Conservation (phyloP, 2,888 invertebrate genomes). For the Acleris laterana region DNA sequence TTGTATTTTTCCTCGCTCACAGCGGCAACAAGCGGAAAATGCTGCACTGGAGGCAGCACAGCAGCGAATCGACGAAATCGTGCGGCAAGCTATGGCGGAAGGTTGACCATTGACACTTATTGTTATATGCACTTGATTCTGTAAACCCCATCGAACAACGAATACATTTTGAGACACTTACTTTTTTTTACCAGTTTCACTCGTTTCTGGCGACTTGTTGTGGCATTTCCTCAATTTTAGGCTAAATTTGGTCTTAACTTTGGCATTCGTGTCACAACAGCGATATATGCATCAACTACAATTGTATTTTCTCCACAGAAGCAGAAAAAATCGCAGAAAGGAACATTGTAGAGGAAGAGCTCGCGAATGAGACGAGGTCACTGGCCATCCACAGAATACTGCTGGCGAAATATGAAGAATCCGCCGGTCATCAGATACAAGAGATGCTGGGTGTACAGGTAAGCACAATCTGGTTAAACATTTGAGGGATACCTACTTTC, state of each 20-base stretch:
- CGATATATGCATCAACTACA: too few species aligned
- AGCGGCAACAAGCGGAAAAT: slow-evolving; percentile 17
- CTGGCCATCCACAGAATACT: neutral
- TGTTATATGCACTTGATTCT: neutral
- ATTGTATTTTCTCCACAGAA: slow-evolving; percentile 2
- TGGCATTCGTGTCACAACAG: too few species aligned
- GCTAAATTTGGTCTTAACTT: too few species aligned
- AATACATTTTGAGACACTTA: too few species aligned
- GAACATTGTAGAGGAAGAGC: slow-evolving; percentile 1
- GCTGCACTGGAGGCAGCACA: slow-evolving; percentile 5
- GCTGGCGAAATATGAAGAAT: neutral
- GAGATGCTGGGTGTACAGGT: slow-evolving; percentile 19
- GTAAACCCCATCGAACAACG: neutral
- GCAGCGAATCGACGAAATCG: slow-evolving; percentile 2
- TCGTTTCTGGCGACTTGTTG: neutral
- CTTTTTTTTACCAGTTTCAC: too few species aligned
- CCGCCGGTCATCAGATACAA: slow-evolving; percentile 2
- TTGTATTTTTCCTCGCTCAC: neutral
- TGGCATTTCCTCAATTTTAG: too few species aligned
- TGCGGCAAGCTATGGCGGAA: slow-evolving; percentile 3
- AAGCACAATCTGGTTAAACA: neutral
- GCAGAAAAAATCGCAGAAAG: slow-evolving; percentile 13
- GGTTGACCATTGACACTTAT: slow-evolving; percentile 1
- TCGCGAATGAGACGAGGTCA: slow-evolving; percentile 3
- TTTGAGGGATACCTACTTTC: neutral